Evolutionary conservation across 2,797 vertebrate species (phyloP), one percentile per base, ranked within the genome.

Genomic region (Erethizon dorsatum): DNA sequence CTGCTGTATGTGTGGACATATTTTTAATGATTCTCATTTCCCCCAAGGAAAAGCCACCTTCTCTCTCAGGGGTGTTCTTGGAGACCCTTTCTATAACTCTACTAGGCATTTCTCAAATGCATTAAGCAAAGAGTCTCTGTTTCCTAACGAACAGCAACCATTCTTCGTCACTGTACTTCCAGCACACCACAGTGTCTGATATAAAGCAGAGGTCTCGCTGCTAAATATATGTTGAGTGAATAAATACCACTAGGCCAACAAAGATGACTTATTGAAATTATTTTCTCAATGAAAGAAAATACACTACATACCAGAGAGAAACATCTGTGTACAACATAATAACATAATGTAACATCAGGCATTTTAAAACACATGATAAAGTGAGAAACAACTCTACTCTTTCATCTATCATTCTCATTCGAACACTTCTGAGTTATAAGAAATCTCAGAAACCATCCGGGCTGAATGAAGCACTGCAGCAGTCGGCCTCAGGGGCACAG

Each of bases 361-460:
- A 82, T 90, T 82, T 95, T 79, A 77, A 96, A 90, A 33, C 37
- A 13, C 20, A 71, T 69, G 71, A 88, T 61, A 84, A 73, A 91
- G 2, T 79, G 56, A 88, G 47, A 92, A 45, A 78, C 24, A 89
- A 57, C 28, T 83, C 83, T 73, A 17, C 85, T 95, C 47, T 87
- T 93, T 61, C 59, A 91, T 50, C 50, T 78, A 47, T 63, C 54
- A 59, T 69, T 54, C 73, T 79, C 90, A 71, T 26, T 85, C 50
- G 86, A 86, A 94, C 28, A 95, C 37, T 85, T 92, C 63, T 75
- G 87, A 93, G 79, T 82, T 89, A 31, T 45, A 52, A 59, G 33
- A 92, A 94, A 83, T 26, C 50, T 83, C 52, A 88, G 47, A 93
- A 94, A 79, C 8, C 12, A 85, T 14, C 57, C n/a, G 69, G 54